phyloP scores from a whole-genome alignment of 2,888 invertebrate genomes.

The Malthinus flaveolus region DNA sequence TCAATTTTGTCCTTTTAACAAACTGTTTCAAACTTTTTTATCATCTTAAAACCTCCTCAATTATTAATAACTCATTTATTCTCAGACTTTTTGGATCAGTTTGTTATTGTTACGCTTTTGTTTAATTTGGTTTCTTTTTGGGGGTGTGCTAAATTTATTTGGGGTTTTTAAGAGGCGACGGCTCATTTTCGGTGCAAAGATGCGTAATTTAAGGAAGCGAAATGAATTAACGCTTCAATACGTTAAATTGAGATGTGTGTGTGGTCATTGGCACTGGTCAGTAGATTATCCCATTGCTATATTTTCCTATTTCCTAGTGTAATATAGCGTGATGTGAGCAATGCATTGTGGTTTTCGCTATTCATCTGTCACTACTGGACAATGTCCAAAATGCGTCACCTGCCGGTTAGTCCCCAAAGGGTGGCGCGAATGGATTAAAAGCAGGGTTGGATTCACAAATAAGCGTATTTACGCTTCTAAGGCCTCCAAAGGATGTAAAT shows the following conservation, averaged over 20 bases:
- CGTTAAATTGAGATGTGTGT: slow-evolving; percentile 32
- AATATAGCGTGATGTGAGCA: slow-evolving; percentile 52
- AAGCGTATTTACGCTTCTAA: background rate
- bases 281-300: slow-evolving; percentile 37
- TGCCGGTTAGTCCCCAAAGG: slow-evolving; percentile 38
- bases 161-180: too few relatives aligned
- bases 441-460: slow-evolving; percentile 15
- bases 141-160: too few relatives aligned
- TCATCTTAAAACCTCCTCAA: too few relatives aligned
- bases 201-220: too few relatives aligned
- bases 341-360: slow-evolving; percentile 48
- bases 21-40: too few relatives aligned
- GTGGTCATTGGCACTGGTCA: slow-evolving; percentile 35
- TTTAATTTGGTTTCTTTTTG: too few relatives aligned
- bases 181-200: too few relatives aligned
- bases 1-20: background rate
- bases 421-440: slow-evolving; percentile 27
- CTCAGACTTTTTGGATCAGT: too few relatives aligned
- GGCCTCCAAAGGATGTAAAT: too few relatives aligned
- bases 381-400: slow-evolving; percentile 50
- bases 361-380: slow-evolving; percentile 50
- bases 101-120: too few relatives aligned
- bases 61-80: too few relatives aligned
- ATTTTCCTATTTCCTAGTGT: slow-evolving; percentile 46
- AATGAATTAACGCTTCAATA: slow-evolving; percentile 14